A percentile compares a stretch with the other conserved stretches of the same genome.
phyloP scores from a whole-genome alignment of 2,797 vertebrate species.

The Odontamblyopus lacepedii region DNA sequence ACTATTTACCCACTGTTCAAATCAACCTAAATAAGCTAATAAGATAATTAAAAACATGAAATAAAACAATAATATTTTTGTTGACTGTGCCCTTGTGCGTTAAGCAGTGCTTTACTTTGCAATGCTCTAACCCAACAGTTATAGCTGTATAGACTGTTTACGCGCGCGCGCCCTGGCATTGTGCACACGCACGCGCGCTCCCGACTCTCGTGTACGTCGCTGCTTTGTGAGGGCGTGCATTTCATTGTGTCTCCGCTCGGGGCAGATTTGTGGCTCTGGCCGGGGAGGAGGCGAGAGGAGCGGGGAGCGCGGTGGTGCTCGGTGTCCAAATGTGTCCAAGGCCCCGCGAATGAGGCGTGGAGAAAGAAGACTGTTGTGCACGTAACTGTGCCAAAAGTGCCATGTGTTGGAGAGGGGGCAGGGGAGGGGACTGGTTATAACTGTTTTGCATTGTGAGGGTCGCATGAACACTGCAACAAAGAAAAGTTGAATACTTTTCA shows the following conservation, averaged over 20 bases:
- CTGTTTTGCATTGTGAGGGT: no score
- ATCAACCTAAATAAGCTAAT: no score
- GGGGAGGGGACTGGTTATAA: no score
- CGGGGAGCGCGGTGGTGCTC: not conserved
- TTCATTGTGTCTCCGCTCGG: constrained; percentile 33
- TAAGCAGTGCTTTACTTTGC: not conserved
- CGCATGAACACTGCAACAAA: no score
- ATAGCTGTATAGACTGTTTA: not conserved
- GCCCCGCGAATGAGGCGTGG: not conserved
- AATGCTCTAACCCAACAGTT: constrained; percentile 11
- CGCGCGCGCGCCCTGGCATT: no score
- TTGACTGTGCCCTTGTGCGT: not conserved
- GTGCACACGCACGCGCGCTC: no score
- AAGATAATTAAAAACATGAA: no score
- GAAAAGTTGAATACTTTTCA: no score
- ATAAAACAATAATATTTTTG: not conserved
- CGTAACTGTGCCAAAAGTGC: not conserved
- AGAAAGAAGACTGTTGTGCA: not conserved
- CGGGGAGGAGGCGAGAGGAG: not conserved
- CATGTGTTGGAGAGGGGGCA: not conserved
- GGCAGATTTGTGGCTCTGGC: constrained; percentile 54
- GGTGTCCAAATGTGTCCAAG: not conserved
- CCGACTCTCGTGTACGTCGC: not conserved
- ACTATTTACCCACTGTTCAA: no score
- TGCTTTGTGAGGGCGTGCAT: constrained; percentile 10